A percentile compares a stretch with the other conserved stretches of the same genome.
Evolutionary conservation across 1,140 invertebrate genomes (phyloP).

Genomic region (Macrotrachela quadricornifera): DNA sequence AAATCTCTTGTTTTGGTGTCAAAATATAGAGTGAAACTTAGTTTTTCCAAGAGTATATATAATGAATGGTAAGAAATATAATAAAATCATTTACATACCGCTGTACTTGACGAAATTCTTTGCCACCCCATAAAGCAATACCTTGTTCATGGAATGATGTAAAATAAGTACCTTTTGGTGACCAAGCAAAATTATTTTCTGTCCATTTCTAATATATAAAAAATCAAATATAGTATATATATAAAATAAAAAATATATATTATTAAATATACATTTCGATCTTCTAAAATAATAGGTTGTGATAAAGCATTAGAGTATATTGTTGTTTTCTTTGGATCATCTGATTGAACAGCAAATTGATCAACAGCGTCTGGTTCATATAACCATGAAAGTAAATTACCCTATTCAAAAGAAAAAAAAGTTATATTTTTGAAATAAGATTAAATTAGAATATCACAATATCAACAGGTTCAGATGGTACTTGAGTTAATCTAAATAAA

Average conservation of each 20-base stretch:
- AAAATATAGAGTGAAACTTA: too few relatives aligned
- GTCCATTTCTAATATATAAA: conserved; percentile 52
- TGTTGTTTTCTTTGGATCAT: conserved; percentile 52
- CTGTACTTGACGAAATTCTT: conserved; percentile 51
- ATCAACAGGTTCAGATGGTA: background rate
- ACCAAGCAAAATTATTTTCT: conserved; percentile 86
- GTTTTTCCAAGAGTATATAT: too few relatives aligned
- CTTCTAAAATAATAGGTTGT: conserved; percentile 57
- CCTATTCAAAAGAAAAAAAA: too few relatives aligned
- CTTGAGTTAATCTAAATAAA: background rate
- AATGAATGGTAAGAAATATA: too few relatives aligned
- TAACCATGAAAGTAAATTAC: conserved; percentile 38
- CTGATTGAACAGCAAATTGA: conserved; percentile 71
- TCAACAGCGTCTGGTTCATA: conserved; percentile 75
- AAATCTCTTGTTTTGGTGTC: too few relatives aligned
- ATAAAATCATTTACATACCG: too few relatives aligned
- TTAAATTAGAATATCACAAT: too few relatives aligned
- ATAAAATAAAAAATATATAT: background rate
- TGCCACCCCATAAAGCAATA: conserved; percentile 86
- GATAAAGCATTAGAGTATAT: conserved; percentile 44
- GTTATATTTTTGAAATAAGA: too few relatives aligned
- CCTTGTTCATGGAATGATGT: conserved; percentile 83
- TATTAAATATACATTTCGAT: conserved; percentile 43
- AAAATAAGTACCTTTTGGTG: conserved; percentile 79
- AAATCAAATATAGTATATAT: background rate